These are phyloP conservation scores for Leptosomus discolor DNA, from an alignment of 2,113 vertebrate genomes.

Conservation along the genomic window DNA sequence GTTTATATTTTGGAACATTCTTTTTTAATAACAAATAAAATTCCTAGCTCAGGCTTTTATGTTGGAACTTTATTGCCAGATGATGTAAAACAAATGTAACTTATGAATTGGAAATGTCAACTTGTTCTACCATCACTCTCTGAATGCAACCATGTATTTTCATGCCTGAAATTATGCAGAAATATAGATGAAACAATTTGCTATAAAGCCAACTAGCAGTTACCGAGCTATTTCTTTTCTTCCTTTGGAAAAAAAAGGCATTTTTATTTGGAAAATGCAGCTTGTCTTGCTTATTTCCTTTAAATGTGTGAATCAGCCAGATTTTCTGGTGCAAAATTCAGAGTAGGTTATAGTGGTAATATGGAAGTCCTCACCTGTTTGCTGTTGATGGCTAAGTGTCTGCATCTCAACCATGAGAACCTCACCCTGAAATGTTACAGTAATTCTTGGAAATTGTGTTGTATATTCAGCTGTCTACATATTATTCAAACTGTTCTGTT, in stretches of 20 bases:
- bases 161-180: constrained; percentile 7
- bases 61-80: background rate
- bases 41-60: constrained; percentile 9
- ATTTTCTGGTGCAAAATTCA: background rate
- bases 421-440: constrained; percentile 5
- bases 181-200: background rate
- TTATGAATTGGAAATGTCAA: background rate
- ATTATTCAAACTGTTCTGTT: constrained; percentile 32
- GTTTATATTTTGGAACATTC: background rate
- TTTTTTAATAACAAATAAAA: constrained; percentile 25
- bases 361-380: background rate
- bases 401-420: background rate
- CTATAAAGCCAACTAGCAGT: background rate
- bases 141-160: constrained; percentile 13
- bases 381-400: background rate
- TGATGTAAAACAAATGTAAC: constrained; percentile 51
- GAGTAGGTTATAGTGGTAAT: background rate
- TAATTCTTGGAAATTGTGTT: constrained; percentile 39
- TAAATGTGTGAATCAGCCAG: background rate
- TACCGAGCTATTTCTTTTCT: background rate
- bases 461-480: constrained; percentile 50
- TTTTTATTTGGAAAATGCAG: background rate
- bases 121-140: background rate
- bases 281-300: background rate
- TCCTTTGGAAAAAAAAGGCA: background rate